phyloP scores from a whole-genome alignment of 2,797 vertebrate genomes.

The Rhincodon typus region DNA sequence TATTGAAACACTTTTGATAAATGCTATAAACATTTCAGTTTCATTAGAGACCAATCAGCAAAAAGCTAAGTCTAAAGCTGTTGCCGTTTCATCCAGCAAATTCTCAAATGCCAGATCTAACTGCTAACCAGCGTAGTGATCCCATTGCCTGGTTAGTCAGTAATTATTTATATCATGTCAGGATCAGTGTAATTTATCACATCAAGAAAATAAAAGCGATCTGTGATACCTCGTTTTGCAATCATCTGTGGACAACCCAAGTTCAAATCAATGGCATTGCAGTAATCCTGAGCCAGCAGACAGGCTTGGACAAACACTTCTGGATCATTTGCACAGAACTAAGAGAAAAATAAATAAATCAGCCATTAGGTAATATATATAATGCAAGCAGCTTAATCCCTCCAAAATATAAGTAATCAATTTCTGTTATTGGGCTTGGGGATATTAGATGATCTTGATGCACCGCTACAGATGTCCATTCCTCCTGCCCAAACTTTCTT shows the following conservation, averaged over 20 bases:
- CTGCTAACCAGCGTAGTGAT: background rate
- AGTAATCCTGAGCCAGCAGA: slow-evolving; percentile 83
- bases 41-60: background rate
- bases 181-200: background rate
- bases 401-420: background rate
- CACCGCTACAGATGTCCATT: slow-evolving; percentile 6
- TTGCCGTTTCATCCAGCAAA: background rate
- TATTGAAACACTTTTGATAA: background rate
- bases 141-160: background rate
- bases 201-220: background rate
- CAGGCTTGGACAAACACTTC: slow-evolving; percentile 90
- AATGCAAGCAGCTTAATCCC: background rate
- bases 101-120: background rate
- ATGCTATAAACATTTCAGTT: background rate
- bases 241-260: slow-evolving; percentile 97
- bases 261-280: slow-evolving; percentile 90
- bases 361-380: background rate
- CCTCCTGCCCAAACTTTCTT: background rate
- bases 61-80: background rate
- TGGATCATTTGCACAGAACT: slow-evolving; percentile 97
- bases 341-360: slow-evolving; percentile 40
- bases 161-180: background rate
- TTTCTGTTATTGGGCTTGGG: background rate
- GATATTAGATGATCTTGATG: background rate
- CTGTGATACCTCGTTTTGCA: slow-evolving; percentile 79